Conservation (phyloP, 2,888 invertebrate genomes). For the Megaustenia siamemsis region DNA sequence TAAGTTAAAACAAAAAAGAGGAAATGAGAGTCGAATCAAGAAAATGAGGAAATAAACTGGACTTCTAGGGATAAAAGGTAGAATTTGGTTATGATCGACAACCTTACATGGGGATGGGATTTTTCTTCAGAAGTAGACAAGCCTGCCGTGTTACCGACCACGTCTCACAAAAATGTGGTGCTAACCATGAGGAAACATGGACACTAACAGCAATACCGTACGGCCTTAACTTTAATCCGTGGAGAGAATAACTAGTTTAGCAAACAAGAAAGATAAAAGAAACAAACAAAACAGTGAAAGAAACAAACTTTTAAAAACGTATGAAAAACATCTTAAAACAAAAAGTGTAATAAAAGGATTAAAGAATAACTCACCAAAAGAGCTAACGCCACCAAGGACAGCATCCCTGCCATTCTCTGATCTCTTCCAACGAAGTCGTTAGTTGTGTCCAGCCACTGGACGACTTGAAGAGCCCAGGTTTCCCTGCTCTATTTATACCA, state of each 20-base stretch:
- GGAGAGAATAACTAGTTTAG: too few species aligned
- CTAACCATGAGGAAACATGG: too few species aligned
- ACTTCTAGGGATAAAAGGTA: too few species aligned
- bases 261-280: background rate
- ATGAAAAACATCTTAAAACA: too few species aligned
- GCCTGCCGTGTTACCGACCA: too few species aligned
- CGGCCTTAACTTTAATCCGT: too few species aligned
- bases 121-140: too few species aligned
- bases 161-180: too few species aligned
- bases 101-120: too few species aligned
- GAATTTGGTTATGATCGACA: too few species aligned
- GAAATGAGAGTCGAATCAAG: background rate
- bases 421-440: background rate
- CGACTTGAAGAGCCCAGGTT: background rate
- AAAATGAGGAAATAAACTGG: too few species aligned
- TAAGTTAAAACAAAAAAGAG: background rate
- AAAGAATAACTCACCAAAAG: constrained; percentile 20
- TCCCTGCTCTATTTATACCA: background rate
- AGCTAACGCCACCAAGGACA: background rate
- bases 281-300: background rate
- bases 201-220: too few species aligned
- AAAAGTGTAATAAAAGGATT: background rate
- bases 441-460: constrained; percentile 14
- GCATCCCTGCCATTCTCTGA: background rate
- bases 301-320: background rate